Percentiles rank a stretch among this genome's conserved stretches.
Conservation (phyloP, 2,797 vertebrate species). For the Macrochelys suwanniensis region DNA sequence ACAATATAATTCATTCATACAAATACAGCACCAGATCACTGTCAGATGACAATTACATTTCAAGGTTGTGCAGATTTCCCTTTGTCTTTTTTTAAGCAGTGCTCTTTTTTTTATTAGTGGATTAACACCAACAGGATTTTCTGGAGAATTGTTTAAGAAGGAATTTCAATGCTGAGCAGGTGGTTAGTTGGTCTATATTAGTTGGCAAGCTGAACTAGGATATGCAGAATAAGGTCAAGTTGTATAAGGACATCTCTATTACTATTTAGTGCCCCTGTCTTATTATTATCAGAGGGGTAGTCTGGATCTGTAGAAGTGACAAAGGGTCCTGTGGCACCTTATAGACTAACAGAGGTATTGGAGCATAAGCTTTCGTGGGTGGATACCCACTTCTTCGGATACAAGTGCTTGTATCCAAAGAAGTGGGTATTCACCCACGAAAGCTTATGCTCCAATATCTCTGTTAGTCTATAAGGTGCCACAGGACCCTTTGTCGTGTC, state of each 20-base stretch:
- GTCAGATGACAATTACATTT: not conserved
- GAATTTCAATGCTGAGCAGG: slow-evolving; percentile 44
- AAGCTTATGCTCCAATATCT: too few species aligned
- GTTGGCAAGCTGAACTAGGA: slow-evolving; percentile 50
- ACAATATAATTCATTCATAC: not conserved
- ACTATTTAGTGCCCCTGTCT: not conserved
- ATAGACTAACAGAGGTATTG: too few species aligned
- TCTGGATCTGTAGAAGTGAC: too few species aligned
- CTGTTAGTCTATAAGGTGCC: too few species aligned
- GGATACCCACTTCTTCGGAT: too few species aligned
- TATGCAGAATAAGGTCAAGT: not conserved
- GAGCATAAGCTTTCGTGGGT: too few species aligned
- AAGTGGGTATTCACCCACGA: too few species aligned
- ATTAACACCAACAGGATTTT: slow-evolving; percentile 31
- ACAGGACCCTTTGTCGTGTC: too few species aligned
- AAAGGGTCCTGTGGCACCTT: too few species aligned
- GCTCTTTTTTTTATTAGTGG: not conserved
- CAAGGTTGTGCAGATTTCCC: not conserved
- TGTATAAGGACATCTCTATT: slow-evolving; percentile 51
- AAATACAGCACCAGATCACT: not conserved
- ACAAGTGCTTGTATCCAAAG: too few species aligned
- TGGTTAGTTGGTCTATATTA: slow-evolving; percentile 62
- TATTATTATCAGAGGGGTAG: not conserved
- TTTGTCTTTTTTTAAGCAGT: not conserved
- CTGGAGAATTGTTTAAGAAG: slow-evolving; percentile 27